Evolutionary conservation across 2,113 vertebrate genomes (phyloP).

Genomic region (Pedionomus torquatus): DNA sequence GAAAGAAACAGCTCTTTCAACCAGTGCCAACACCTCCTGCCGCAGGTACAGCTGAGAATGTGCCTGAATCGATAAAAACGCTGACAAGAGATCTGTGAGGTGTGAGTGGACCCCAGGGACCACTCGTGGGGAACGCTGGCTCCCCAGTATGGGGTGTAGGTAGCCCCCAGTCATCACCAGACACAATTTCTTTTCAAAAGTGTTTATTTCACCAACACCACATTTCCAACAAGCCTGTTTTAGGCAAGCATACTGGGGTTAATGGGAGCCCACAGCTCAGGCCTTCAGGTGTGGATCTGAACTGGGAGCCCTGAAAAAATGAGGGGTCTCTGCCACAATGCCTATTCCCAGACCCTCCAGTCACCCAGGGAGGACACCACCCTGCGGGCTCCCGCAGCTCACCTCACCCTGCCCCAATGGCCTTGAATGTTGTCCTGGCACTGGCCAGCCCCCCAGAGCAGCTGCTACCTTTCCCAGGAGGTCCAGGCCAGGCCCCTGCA

Average conservation of each 20-base stretch:
- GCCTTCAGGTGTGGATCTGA: fast-evolving
- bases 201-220: neutral
- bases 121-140: neutral
- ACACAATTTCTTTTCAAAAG: neutral
- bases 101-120: neutral
- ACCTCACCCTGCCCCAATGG: fast-evolving
- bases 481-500: neutral
- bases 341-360: neutral
- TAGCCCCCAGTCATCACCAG: neutral
- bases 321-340: fast-evolving
- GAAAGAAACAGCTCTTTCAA: neutral
- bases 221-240: neutral
- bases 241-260: fast-evolving
- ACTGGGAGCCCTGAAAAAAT: fast-evolving
- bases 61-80: fast-evolving
- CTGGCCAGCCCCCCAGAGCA: neutral
- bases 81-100: neutral
- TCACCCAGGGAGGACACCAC: neutral
- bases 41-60: neutral
- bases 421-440: neutral
- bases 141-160: fast-evolving
- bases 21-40: neutral
- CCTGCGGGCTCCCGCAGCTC: fast-evolving
- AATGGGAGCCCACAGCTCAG: fast-evolving
- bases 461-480: neutral